Base-by-base conservation (phyloP, 2,888 invertebrate species). In the Cactoblastis cactorum region DNA sequence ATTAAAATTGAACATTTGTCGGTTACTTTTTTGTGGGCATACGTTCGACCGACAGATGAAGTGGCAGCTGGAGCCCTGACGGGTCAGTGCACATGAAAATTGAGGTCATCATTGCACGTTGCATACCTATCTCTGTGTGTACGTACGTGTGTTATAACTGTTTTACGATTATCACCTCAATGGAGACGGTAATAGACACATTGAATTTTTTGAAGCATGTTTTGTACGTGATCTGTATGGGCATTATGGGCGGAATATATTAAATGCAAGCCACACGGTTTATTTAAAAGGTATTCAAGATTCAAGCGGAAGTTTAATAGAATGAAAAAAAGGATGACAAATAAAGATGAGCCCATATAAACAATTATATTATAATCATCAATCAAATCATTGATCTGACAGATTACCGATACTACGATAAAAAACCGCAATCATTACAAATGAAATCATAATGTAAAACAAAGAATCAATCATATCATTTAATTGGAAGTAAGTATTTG, bases 61-160 rank as follows among this genome's bases (percentile, higher is more conserved):
- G 58, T 67, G 58, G 65, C 65, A 61, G 62, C 59, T 53, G 55
- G 52, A 51, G 49, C 50, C 48, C 45, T 58, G 63, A 58, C 74
- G 74, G 80, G 75, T 80, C 80, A 80, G 62, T 63, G 80, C 71
- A 71, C 80, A 80, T 61, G 64, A 66, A 73, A 77, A 80, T 80
- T 74, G 78, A 78, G 83, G 81, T 71, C 79, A 35, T 38, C 46
- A 39, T 46, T 49, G 47, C 47, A 49, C 32, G 45, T 32, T 46
- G 45, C 49, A 51, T 53, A 48, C 49, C 47, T 54, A 46, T 47
- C 32, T 8, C 33, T 53, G 37, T 19, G n/a, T n/a, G n/a, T n/a
- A n/a, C 4, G 11, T 22, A 24, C 38, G 28, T 28, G 17, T 28
- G 17, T 19, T 9, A 14, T 32, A 32, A 35, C 41, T 28, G 35